Evolutionary conservation across 1,140 invertebrate genomes (phyloP).

Genomic region (Bacillus rossius): DNA sequence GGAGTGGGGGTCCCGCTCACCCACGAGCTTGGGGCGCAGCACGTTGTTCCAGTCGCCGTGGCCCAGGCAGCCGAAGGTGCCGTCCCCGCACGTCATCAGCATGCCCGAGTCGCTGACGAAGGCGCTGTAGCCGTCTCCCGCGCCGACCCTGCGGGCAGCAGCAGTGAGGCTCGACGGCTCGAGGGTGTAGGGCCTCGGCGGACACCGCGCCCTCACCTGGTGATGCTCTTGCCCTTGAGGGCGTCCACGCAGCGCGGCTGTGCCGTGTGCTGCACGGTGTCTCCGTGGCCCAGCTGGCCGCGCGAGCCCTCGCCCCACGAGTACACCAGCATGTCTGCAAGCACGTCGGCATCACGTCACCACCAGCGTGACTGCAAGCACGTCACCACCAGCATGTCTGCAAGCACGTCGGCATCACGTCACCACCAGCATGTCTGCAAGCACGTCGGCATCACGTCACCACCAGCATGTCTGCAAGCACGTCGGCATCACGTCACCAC

Average conservation of each 20-base stretch:
- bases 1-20: no score
- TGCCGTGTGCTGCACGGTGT: conserved; percentile 45
- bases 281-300: conserved; percentile 64
- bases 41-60: conserved; percentile 55
- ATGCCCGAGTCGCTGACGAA: conserved; percentile 65
- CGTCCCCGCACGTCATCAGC: conserved; percentile 65
- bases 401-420: no score
- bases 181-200: no score
- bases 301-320: conserved; percentile 62
- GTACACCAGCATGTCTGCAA: conserved; percentile 55
- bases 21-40: conserved; percentile 57
- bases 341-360: neutral
- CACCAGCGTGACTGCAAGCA: neutral
- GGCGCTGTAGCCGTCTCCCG: conserved; percentile 54
- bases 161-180: neutral
- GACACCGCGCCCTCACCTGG: conserved; percentile 49
- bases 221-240: conserved; percentile 54
- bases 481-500: no score
- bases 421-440: no score
- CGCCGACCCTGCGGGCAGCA: conserved; percentile 39
- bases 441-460: no score
- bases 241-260: conserved; percentile 53
- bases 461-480: no score
- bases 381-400: neutral
- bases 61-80: conserved; percentile 57